A percentile compares a stretch with the other conserved stretches of the same genome.
phyloP scores from a whole-genome alignment of 2,888 invertebrate genomes.

The Eupithecia inturbata region DNA sequence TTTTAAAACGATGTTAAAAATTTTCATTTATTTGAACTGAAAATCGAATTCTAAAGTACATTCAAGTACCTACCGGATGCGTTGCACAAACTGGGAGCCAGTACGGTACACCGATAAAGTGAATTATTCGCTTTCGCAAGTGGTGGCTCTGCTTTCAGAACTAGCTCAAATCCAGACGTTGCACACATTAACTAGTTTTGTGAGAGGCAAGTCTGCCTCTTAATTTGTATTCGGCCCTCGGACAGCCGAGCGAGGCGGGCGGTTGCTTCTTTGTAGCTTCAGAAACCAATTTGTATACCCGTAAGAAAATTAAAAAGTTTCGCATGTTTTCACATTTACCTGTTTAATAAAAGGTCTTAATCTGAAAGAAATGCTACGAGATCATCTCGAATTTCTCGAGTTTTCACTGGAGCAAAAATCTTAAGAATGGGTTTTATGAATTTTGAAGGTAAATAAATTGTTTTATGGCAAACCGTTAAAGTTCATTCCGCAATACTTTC shows the following conservation, averaged over 20 bases:
- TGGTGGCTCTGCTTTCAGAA: conserved; percentile 56
- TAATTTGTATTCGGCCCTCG: conserved; percentile 79
- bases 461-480: background rate
- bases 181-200: conserved; percentile 75
- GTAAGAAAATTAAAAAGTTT: conserved; percentile 78
- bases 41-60: conserved; percentile 21
- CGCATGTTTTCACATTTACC: conserved; percentile 63
- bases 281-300: conserved; percentile 80
- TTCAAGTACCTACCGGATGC: conserved; percentile 21
- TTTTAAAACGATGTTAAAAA: too few species aligned
- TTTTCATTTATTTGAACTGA: background rate
- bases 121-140: conserved; percentile 53
- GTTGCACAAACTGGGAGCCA: conserved; percentile 34
- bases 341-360: conserved; percentile 62
- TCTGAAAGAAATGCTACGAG: conserved; percentile 40
- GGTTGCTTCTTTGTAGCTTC: conserved; percentile 76
- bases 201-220: conserved; percentile 68
- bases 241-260: conserved; percentile 62
- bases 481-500: background rate
- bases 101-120: conserved; percentile 46
- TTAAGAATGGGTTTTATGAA: background rate
- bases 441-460: background rate
- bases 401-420: background rate
- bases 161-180: conserved; percentile 69
- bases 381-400: conserved; percentile 18